Percentiles rank a stretch among this genome's conserved stretches.
These are phyloP conservation scores for Stramonita haemastoma DNA, from an alignment of 2,888 invertebrate species.

Conservation along the genomic window DNA sequence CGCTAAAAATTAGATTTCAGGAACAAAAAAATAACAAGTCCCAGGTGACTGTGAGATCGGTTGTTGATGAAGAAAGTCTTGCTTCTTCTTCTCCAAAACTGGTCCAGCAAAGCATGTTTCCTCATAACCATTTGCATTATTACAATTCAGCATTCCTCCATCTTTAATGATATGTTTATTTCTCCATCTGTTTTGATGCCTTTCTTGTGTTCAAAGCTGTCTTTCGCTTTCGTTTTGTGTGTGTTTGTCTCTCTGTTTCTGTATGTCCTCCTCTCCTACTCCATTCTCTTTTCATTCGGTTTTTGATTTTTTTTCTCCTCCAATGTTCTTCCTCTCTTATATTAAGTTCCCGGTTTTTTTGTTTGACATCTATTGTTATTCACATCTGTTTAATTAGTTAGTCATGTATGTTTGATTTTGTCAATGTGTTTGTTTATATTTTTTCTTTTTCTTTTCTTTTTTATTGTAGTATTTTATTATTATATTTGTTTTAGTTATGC, in stretches of 20 bases:
- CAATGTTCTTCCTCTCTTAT: neutral
- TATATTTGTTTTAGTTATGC: too few species aligned
- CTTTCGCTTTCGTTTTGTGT: too few species aligned
- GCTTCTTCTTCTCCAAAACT: neutral
- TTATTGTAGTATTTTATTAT: too few species aligned
- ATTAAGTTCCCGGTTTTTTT: too few species aligned
- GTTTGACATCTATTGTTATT: too few species aligned
- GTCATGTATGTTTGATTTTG: neutral
- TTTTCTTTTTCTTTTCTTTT: too few species aligned
- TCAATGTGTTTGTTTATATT: neutral
- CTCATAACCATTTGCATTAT: constrained; percentile 3
- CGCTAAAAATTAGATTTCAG: neutral
- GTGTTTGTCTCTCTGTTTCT: neutral
- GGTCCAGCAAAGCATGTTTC: constrained; percentile 8
- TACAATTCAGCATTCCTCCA: neutral
- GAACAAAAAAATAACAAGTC: neutral
- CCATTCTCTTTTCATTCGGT: too few species aligned
- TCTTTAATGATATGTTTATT: neutral
- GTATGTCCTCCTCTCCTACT: too few species aligned
- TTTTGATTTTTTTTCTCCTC: neutral
- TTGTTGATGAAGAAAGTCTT: neutral
- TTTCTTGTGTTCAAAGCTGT: neutral
- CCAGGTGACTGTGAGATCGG: neutral
- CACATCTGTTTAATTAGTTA: too few species aligned
- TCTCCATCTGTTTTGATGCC: neutral